A percentile compares a stretch with the other conserved stretches of the same genome.
phyloP scores from a whole-genome alignment of 2,888 invertebrate species.

The Athalia rosae region DNA sequence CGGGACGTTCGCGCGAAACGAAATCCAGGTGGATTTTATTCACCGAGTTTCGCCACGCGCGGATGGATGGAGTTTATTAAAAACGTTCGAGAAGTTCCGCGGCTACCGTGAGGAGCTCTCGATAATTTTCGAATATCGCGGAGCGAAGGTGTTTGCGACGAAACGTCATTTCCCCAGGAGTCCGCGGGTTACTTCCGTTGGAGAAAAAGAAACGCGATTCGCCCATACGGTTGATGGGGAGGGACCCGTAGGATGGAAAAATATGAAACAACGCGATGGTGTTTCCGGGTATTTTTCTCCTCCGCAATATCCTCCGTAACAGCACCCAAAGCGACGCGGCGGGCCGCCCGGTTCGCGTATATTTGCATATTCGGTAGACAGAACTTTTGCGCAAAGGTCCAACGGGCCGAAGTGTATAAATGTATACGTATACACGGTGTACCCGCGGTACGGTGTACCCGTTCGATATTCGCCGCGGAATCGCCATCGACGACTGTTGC shows the following conservation, averaged over 20 bases:
- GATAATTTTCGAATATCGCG: too few relatives aligned
- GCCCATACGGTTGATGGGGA: slow-evolving; percentile 4
- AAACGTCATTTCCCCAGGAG: neutral
- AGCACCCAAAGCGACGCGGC: slow-evolving; percentile 22
- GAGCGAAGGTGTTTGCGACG: too few relatives aligned
- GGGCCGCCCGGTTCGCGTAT: slow-evolving; percentile 1
- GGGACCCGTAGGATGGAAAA: neutral
- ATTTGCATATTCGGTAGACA: slow-evolving; percentile 38
- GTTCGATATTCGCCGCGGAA: too few relatives aligned
- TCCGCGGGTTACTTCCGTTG: neutral
- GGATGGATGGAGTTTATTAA: too few relatives aligned
- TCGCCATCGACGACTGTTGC: neutral
- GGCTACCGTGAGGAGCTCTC: too few relatives aligned
- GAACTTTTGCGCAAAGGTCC: neutral
- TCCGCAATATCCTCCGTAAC: slow-evolving; percentile 36
- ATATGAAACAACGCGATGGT: slow-evolving; percentile 19
- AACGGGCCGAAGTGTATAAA: neutral
- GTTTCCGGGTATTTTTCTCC: slow-evolving; percentile 28
- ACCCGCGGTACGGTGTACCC: neutral
- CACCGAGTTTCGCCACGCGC: too few relatives aligned
- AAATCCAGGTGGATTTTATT: too few relatives aligned
- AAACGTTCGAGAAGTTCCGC: too few relatives aligned
- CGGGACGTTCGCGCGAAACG: too few relatives aligned
- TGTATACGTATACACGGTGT: neutral
- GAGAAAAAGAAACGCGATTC: neutral